Evolutionary conservation across 2,888 invertebrate species (phyloP).

Genomic region (Drosophila cracens): DNA sequence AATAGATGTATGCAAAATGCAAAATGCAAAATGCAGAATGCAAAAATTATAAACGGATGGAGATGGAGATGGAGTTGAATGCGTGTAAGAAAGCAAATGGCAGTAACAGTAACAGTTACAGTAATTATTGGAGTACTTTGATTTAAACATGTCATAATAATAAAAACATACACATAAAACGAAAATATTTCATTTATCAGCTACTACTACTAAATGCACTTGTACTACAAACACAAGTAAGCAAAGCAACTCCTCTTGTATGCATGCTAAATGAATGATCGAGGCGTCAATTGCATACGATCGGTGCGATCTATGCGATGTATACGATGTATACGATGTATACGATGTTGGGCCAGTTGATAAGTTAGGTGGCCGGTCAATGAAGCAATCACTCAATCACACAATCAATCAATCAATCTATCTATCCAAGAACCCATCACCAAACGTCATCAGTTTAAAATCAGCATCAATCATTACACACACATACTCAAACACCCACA

Average conservation of each 20-base stretch:
- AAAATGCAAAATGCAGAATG: conserved; percentile 21
- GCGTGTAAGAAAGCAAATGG: conserved; percentile 44
- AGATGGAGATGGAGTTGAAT: conserved; percentile 30
- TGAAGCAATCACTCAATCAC: conserved; percentile 15
- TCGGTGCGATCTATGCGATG: background rate
- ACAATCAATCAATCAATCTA: conserved; percentile 24
- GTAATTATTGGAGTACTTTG: conserved; percentile 49
- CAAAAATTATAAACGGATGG: conserved; percentile 5
- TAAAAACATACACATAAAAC: conserved; percentile 71
- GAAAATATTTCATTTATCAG: conserved; percentile 65
- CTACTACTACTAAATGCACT: conserved; percentile 12
- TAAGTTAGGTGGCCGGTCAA: conserved; percentile 21
- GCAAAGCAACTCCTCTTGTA: conserved; percentile 4
- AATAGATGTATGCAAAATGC: conserved; percentile 16
- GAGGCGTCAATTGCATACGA: conserved; percentile 4
- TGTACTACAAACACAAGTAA: background rate
- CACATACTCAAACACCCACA: conserved; percentile 1
- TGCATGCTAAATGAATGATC: conserved; percentile 16
- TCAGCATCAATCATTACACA: conserved; percentile 23
- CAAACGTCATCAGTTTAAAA: conserved; percentile 1
- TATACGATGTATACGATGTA: background rate
- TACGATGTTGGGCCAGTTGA: conserved; percentile 1
- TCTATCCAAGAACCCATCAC: conserved; percentile 14
- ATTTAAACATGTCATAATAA: conserved; percentile 61
- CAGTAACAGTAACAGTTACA: conserved; percentile 53